Base-by-base conservation (phyloP, 1,140 invertebrate species). In the Dreissena rostriformis region DNA sequence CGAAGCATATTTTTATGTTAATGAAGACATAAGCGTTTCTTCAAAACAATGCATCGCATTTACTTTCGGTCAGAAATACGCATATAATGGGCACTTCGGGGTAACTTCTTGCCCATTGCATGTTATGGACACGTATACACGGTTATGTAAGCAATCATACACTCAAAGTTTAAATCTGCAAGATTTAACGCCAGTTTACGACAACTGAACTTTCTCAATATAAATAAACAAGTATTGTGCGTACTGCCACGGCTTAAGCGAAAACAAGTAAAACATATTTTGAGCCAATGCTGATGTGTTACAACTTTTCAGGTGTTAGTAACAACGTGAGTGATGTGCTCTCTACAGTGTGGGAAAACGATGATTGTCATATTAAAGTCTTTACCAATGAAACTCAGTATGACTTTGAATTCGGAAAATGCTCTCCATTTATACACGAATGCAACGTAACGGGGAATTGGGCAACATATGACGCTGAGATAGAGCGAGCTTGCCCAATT, bases 171-270 rank as follows among this genome's bases (percentile, higher is more conserved):
- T n/a, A n/a, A n/a, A n/a, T n/a, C n/a, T n/a, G n/a, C n/a, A n/a
- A n/a, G n/a, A n/a, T n/a, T n/a, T n/a, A n/a, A n/a, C n/a, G n/a
- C 68, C 68, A 14, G 68, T 49, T 6, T 70, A n/a, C 8, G 22
- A n/a, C 22, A 70, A 70, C 28, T n/a, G 1, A 8, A 70, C 29
- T 24, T 15, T 70, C 15, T n/a, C 8, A 2, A 12, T 26, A 1
- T 70, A 51, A 10, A 70, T 29, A 49, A 70, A 70, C 24, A 29
- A 49, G 22, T 70, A n/a, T 17, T 70, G 68, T 24, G 68, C 68
- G 5, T 24, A 19, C 10, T 70, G 68, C 17, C 49, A 70, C 15
- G 68, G 68, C 22, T 6, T 70, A 17, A 7, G 10, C 22, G 68
- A 70, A 39, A 22, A 70, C 10, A n/a, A 70, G 5, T 8, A 51